Conservation (phyloP, 2,797 vertebrate species). For the Podarcis lilfordi region DNA sequence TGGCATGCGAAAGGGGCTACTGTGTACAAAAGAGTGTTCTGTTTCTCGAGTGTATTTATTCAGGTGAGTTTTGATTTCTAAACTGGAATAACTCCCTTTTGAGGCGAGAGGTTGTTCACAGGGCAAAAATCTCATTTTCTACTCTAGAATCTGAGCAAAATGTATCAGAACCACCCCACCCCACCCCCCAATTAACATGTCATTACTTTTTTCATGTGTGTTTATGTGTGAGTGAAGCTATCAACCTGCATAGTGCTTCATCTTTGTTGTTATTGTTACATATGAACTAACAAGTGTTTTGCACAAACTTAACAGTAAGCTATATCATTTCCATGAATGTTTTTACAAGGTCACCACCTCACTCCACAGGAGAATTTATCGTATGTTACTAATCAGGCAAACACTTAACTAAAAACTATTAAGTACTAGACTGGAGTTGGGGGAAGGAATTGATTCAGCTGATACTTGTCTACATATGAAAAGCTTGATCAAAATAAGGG, state of each 20-base stretch:
- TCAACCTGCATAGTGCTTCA: constrained; percentile 48
- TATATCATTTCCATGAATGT: constrained; percentile 51
- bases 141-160: constrained; percentile 21
- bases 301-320: constrained; percentile 49
- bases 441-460: accelerated
- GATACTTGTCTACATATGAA: constrained; percentile 4
- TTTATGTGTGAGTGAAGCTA: constrained; percentile 15
- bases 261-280: constrained; percentile 33
- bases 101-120: constrained; percentile 13
- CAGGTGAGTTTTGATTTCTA: constrained; percentile 5
- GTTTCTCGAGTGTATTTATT: background rate
- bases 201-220: constrained; percentile 21
- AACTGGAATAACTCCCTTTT: constrained; percentile 1
- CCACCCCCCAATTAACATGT: background rate
- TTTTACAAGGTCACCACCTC: constrained; percentile 25
- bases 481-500: constrained; percentile 15
- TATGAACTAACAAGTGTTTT: constrained; percentile 49
- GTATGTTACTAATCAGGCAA: background rate
- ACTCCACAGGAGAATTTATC: constrained; percentile 31
- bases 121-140: constrained; percentile 37
- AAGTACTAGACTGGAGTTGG: background rate
- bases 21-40: accelerated
- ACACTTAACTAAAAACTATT: background rate
- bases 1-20: too few species aligned
- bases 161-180: constrained; percentile 42